Conservation (phyloP, 2,113 vertebrate species). For the Sebastes fasciatus region DNA sequence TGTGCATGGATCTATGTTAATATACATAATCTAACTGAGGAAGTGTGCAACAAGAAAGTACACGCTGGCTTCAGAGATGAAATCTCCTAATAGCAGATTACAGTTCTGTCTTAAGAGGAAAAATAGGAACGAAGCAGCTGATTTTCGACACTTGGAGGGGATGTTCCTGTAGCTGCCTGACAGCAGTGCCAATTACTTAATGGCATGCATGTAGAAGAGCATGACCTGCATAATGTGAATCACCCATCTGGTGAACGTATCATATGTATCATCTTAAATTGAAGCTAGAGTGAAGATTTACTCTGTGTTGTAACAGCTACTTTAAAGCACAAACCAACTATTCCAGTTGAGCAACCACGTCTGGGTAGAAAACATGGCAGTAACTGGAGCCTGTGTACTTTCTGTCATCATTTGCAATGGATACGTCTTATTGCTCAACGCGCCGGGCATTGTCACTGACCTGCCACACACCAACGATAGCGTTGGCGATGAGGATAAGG, state of each 20-base stretch:
- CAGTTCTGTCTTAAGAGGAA: slow-evolving; percentile 24
- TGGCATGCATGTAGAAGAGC: slow-evolving; percentile 14
- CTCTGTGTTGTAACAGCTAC: slow-evolving; percentile 1
- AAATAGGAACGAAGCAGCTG: slow-evolving; percentile 33
- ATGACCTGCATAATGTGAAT: slow-evolving; percentile 18
- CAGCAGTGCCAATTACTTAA: slow-evolving; percentile 20
- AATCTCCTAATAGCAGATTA: not conserved
- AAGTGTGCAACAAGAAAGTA: not conserved
- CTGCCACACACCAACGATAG: slow-evolving; percentile 95
- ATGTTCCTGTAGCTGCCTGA: slow-evolving; percentile 24
- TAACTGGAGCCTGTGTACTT: slow-evolving; percentile 53
- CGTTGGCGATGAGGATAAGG: slow-evolving; percentile 93
- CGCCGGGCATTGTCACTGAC: slow-evolving; percentile 74
- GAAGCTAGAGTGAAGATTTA: slow-evolving; percentile 5
- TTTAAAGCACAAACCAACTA: slow-evolving; percentile 16
- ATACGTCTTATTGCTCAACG: slow-evolving; percentile 53
- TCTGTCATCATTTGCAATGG: slow-evolving; percentile 45
- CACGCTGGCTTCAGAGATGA: not conserved
- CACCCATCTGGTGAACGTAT: not conserved
- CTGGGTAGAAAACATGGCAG: slow-evolving; percentile 19
- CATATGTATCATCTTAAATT: not conserved
- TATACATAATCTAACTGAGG: not conserved
- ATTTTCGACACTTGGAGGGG: slow-evolving; percentile 17
- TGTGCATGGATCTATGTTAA: not conserved
- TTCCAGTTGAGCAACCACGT: slow-evolving; percentile 46